Percentiles rank a stretch among this genome's conserved stretches.
These are phyloP conservation scores for Alcedo quadribrachys DNA, from an alignment of 2,797 vertebrate genomes.

Conservation along the genomic window DNA sequence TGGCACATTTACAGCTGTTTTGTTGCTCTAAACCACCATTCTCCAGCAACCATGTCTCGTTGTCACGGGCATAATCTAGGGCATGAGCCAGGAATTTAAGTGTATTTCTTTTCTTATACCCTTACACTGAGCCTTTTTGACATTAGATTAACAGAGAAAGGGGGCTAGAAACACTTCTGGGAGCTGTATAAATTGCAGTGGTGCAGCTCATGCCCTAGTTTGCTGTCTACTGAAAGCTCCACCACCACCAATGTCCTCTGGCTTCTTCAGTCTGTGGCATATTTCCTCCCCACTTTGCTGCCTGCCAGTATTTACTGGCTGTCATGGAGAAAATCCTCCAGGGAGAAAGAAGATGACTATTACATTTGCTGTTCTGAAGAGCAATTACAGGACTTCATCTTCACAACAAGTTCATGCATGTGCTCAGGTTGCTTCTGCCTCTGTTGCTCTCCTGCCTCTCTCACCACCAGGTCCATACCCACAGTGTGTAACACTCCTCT, in stretches of 20 bases:
- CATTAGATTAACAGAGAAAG: neutral
- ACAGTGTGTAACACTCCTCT: neutral
- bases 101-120: neutral
- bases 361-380: neutral
- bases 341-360: neutral
- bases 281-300: neutral
- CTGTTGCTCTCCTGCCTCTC: neutral
- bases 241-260: neutral
- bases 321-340: neutral
- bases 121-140: neutral
- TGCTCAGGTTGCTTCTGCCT: neutral
- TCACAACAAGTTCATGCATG: neutral
- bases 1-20: neutral
- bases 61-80: neutral
- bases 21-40: neutral
- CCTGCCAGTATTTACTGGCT: neutral
- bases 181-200: rapidly evolving
- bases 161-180: neutral
- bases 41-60: neutral
- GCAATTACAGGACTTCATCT: neutral
- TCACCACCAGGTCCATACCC: neutral
- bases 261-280: neutral
- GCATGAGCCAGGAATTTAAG: neutral
- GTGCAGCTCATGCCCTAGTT: neutral
- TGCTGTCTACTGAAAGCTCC: neutral